Evolutionary conservation across 2,888 invertebrate species (phyloP).

Genomic region (Hecatera dysodea): DNA sequence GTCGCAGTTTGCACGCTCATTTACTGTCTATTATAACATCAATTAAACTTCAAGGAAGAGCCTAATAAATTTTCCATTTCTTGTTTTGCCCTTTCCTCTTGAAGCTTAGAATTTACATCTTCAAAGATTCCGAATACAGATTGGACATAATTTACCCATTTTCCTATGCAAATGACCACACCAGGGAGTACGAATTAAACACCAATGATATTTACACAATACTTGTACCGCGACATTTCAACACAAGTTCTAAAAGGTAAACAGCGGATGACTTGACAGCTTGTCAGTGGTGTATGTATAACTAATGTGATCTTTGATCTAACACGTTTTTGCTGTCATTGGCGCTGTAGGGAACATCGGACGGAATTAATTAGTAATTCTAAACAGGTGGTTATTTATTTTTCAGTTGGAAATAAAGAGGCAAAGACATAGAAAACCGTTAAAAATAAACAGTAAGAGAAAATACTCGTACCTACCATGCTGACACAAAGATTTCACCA

Average conservation of each 20-base stretch:
- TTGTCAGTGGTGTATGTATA: constrained; percentile 46
- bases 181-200: constrained; percentile 31
- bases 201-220: constrained; percentile 40
- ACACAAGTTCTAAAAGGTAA: constrained; percentile 39
- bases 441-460: neutral
- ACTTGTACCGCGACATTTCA: constrained; percentile 47
- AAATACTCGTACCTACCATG: no score
- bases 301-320: constrained; percentile 62
- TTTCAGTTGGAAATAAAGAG: constrained; percentile 5
- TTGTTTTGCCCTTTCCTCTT: constrained; percentile 2
- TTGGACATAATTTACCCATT: constrained; percentile 8
- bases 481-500: neutral
- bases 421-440: neutral
- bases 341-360: constrained; percentile 9
- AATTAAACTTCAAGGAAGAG: neutral
- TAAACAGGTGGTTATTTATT: constrained; percentile 16
- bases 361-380: constrained; percentile 42
- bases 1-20: neutral
- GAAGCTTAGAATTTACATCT: constrained; percentile 1
- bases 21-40: constrained; percentile 11
- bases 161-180: constrained; percentile 29
- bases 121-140: constrained; percentile 3
- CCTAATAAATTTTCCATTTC: neutral
- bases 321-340: constrained; percentile 52
- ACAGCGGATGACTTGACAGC: constrained; percentile 32